Conservation (phyloP, 2,113 vertebrate genomes). For the Hyaena hyaena region DNA sequence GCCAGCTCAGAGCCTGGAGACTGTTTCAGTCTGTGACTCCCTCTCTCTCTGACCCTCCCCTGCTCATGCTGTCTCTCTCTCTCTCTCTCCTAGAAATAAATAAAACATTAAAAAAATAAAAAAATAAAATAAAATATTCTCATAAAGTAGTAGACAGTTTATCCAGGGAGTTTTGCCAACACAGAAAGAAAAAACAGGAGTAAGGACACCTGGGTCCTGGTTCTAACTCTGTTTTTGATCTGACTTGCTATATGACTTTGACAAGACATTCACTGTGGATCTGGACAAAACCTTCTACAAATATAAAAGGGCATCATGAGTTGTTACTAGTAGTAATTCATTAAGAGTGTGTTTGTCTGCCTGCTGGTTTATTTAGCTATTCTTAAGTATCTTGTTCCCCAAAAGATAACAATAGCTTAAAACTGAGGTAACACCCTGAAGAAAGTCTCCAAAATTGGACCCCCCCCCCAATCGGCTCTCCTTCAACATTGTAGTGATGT, state of each 20-base stretch:
- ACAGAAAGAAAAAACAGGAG: background rate
- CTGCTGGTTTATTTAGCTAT: background rate
- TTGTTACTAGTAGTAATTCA: background rate
- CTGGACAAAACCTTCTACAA: background rate
- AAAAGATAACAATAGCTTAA: background rate
- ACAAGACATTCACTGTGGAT: background rate
- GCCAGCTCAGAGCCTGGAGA: too few species aligned
- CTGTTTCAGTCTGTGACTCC: too few species aligned
- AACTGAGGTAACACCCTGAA: background rate
- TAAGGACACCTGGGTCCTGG: background rate
- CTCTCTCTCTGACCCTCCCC: too few species aligned
- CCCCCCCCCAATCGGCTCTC: background rate
- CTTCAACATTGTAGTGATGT: background rate
- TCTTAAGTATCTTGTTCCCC: background rate
- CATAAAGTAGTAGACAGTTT: background rate
- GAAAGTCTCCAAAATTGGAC: background rate
- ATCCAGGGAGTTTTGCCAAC: background rate
- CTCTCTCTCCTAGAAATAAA: too few species aligned
- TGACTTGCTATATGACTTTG: background rate
- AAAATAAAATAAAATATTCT: background rate
- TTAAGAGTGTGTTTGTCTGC: background rate
- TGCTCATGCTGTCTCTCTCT: too few species aligned
- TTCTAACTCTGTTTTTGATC: background rate
- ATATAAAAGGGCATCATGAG: background rate
- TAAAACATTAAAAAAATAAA: too few species aligned